Evolutionary conservation across 2,888 invertebrate species (phyloP).

Genomic region (Brachycybe producta): DNA sequence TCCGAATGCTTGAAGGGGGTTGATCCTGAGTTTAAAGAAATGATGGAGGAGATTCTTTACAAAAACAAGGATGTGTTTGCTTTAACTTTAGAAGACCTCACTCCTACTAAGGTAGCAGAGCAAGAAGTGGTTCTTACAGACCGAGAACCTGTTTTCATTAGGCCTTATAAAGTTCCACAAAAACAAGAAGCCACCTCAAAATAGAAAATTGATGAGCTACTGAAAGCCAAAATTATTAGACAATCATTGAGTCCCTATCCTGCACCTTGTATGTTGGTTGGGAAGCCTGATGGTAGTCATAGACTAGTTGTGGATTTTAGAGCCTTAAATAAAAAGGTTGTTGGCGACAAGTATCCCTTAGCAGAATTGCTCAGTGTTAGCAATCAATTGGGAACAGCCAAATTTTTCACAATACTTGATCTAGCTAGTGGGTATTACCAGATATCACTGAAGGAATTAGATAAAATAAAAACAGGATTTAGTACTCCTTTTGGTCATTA

Average conservation of each 20-base stretch:
- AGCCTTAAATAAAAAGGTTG: not conserved
- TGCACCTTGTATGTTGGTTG: constrained; percentile 1
- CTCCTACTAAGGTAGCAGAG: not conserved
- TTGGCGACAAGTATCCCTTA: constrained; percentile 6
- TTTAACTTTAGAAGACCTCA: too few relatives aligned
- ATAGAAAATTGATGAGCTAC: not conserved
- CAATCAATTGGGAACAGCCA: not conserved
- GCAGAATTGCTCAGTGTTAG: not conserved
- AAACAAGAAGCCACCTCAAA: not conserved
- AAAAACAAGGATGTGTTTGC: too few relatives aligned
- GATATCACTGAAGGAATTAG: not conserved
- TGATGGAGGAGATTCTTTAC: too few relatives aligned
- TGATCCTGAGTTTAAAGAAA: too few relatives aligned
- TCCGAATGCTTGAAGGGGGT: too few relatives aligned
- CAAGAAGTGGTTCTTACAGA: not conserved
- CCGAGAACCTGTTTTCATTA: not conserved
- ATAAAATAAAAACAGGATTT: constrained; percentile 1
- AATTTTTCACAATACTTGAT: not conserved
- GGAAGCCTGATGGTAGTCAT: not conserved
- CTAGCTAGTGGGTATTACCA: constrained; percentile 1
- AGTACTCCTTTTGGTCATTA: not conserved
- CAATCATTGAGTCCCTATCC: constrained; percentile 3
- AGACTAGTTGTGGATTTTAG: constrained; percentile 3
- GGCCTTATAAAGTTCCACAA: not conserved
- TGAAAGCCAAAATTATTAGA: constrained; percentile 3